These are phyloP conservation scores for Harpalus rubripes DNA, from an alignment of 2,888 invertebrate species.

Conservation along the genomic window DNA sequence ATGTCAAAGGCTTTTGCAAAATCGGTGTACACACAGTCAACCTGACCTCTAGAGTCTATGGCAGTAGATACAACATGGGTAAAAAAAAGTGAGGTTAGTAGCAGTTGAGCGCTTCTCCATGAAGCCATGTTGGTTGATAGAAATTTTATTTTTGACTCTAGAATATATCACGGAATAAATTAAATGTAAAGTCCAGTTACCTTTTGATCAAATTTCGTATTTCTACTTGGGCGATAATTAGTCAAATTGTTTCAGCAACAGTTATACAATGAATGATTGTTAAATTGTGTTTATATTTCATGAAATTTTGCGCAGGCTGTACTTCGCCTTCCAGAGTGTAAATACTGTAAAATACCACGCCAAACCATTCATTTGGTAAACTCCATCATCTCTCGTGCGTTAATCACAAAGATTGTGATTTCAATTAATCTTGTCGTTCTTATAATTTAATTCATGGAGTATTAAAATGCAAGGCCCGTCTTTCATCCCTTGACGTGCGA, in stretches of 20 bases:
- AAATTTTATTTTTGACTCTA: no score
- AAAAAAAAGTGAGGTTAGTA: no score
- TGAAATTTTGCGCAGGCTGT: neutral
- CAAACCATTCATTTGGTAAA: neutral
- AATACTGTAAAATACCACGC: neutral
- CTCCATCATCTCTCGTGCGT: neutral
- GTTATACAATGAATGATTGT: neutral
- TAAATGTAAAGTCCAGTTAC: no score
- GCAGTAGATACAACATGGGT: no score
- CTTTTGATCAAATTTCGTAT: neutral
- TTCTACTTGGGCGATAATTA: neutral
- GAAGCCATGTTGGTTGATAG: no score
- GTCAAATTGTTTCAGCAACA: no score
- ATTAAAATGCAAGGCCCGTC: conserved; percentile 48
- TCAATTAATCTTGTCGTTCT: conserved; percentile 35
- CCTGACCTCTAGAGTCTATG: no score
- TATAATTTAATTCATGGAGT: conserved; percentile 37
- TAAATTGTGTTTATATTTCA: neutral
- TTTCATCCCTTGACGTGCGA: conserved; percentile 24
- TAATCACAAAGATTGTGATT: conserved; percentile 46
- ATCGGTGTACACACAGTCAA: no score
- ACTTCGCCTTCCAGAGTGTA: neutral
- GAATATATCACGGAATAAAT: no score
- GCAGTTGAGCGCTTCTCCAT: no score
- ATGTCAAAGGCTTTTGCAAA: no score